Base-by-base conservation (phyloP, 2,797 vertebrate genomes). In the Phoxinus dragarum region DNA sequence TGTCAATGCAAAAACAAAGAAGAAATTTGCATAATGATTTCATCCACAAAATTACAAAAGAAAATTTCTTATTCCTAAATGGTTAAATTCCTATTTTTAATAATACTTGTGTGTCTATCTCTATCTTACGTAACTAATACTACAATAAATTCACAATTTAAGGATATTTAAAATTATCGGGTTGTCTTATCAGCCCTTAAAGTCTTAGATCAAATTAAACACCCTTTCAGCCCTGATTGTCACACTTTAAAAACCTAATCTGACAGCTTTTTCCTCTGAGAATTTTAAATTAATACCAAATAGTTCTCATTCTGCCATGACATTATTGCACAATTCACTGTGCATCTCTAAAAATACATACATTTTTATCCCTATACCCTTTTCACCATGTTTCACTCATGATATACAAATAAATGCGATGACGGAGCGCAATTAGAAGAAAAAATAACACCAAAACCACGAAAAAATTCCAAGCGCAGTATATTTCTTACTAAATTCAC, bases 1-100 rank as follows among this genome's bases (percentile, higher is more conserved):
- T 95, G 95, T 94, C 94, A 78, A 92, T 93, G 94, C 92, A 93
- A 94, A 92, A 90, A 90, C 92, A 89, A 91, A 91, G 89, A 92
- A 85, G 76, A 89, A 91, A 93, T 93, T 94, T 95, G 94, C 94
- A 95, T 94, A 94, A 88, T 88, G 87, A 85, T n/a, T 49, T 88
- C 52, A 77, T 86, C 85, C 87, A 84, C 47, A 87, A 84, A 78
- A 69, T 75, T 44, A 84, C n/a, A 6, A 80, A 88, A 75, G 27
- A 64, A 66, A 69, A 31, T 17, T 3, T 49, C 8, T 67, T 44
- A 75, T 69, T 66, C 47, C 56, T 44, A 82, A 19, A 44, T 56
- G 21, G 14, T 31, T 31, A 42, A 10, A 38, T 49, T 76, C 84
- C 85, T 73, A 81, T 68, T 56, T 49, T 40, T 44, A 64, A 73